These are phyloP conservation scores for Leucophenga maculata DNA, from an alignment of 2,888 invertebrate genomes.

Conservation along the genomic window DNA sequence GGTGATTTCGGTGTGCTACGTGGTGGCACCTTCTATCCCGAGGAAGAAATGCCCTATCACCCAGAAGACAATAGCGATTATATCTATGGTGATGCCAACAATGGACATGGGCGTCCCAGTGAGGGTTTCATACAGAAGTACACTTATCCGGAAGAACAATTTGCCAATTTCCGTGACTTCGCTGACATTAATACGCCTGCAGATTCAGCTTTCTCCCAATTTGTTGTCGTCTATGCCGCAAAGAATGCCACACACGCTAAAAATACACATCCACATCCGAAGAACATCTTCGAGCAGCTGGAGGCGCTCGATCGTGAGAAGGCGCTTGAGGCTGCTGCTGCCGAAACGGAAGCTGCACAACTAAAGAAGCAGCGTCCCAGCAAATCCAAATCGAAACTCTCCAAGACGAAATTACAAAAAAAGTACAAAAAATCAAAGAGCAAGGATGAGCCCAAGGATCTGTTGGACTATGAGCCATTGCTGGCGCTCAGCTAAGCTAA, in stretches of 20 bases:
- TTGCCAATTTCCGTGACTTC: constrained; percentile 91
- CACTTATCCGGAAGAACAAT: constrained; percentile 86
- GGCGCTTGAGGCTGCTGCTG: constrained; percentile 60
- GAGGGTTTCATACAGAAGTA: constrained; percentile 78
- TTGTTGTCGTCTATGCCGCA: constrained; percentile 87
- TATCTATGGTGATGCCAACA: constrained; percentile 75
- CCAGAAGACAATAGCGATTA: constrained; percentile 74
- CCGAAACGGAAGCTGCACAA: constrained; percentile 20
- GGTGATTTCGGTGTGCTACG: constrained; percentile 90
- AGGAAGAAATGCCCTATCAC: constrained; percentile 78
- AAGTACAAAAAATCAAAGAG: constrained; percentile 73
- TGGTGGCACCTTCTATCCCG: constrained; percentile 89
- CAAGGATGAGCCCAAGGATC: constrained; percentile 56
- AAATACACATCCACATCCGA: constrained; percentile 74
- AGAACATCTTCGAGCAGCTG: constrained; percentile 87
- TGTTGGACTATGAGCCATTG: constrained; percentile 69
- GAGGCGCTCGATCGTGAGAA: constrained; percentile 80
- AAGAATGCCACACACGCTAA: constrained; percentile 78
- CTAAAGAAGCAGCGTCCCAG: constrained; percentile 69
- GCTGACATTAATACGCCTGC: constrained; percentile 90
- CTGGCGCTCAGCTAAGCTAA: constrained; percentile 70
- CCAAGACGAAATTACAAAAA: constrained; percentile 74
- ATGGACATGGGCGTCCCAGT: constrained; percentile 81
- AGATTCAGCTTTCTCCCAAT: constrained; percentile 86
- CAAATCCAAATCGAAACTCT: constrained; percentile 79